Evolutionary conservation across 1,140 invertebrate genomes (phyloP).

Genomic region (Aethina tumida): DNA sequence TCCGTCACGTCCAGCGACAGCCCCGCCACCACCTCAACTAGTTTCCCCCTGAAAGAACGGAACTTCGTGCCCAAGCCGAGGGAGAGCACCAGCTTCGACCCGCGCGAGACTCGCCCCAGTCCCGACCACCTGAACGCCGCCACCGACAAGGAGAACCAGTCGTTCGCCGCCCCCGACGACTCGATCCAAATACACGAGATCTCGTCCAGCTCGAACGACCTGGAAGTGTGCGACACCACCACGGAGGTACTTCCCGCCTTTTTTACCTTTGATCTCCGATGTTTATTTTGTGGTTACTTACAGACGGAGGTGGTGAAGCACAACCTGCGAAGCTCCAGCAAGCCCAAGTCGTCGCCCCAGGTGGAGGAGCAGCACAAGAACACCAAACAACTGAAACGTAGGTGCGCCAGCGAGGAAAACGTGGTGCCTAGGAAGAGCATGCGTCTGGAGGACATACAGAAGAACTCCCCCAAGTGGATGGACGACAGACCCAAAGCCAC

Average conservation of each 20-base stretch:
- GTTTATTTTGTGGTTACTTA: no score
- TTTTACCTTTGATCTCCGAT: no score
- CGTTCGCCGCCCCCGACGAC: constrained; percentile 23
- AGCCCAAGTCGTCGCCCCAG: background rate
- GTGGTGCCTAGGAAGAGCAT: constrained; percentile 15
- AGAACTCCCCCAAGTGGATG: constrained; percentile 8
- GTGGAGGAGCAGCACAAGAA: background rate
- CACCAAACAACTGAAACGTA: background rate
- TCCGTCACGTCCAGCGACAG: constrained; percentile 20
- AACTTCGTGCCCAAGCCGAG: constrained; percentile 25
- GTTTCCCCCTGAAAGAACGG: constrained; percentile 22
- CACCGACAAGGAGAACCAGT: constrained; percentile 16
- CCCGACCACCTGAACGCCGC: constrained; percentile 10
- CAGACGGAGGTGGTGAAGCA: constrained; percentile 1
- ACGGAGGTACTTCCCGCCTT: constrained; percentile 2
- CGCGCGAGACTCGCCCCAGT: constrained; percentile 12
- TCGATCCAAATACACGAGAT: constrained; percentile 51
- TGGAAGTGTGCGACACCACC: constrained; percentile 14
- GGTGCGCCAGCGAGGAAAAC: background rate
- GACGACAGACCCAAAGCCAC: constrained; percentile 9
- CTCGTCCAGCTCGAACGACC: constrained; percentile 39
- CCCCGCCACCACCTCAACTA: constrained; percentile 16
- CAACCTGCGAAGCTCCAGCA: constrained; percentile 6
- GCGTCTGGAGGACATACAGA: constrained; percentile 17
- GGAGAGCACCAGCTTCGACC: constrained; percentile 27